Evolutionary conservation across 2,113 vertebrate species (phyloP), one percentile per base, ranked within the genome.

Genomic region (Pipa parva): DNA sequence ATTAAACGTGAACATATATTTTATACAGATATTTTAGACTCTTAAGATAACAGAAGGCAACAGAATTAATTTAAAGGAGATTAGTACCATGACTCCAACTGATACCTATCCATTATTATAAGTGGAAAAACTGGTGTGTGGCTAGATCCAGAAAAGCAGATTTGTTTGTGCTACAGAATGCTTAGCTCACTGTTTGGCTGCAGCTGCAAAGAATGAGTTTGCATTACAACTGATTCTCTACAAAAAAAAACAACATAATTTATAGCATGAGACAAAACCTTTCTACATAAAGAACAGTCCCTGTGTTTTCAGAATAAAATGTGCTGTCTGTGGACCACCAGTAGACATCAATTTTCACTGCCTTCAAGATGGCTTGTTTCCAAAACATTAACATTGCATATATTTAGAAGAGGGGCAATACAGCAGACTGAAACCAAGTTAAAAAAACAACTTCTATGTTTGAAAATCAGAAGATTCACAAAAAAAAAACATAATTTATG

Each of bases 71-170:
- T 6, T 10, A 31, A 31, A 31, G 10, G 29, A 10, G 10, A 31
- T 31, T 31, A 31, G 10, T 77, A 63, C 57, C 74, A 24, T n/a
- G 72, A 56, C 45, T 29, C 74, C 42, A 49, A 61, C 72, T 73
- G 65, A n/a, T n/a, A n/a, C n/a, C n/a, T n/a, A n/a, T n/a, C n/a
- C n/a, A n/a, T n/a, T n/a, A n/a, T n/a, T n/a, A n/a, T n/a, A n/a
- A n/a, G 24, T 28, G 13, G 11, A 21, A 62, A 33, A 39, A 59
- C 37, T 71, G 77, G 75, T 66, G 73, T 59, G 51, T 63, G 68
- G 77, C 75, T 77, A 75, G 73, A 63, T 71, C 42, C 17, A 2
- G 70, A 75, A 68, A 80, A 42, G 45, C 74, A 12, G 63, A 75
- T 54, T 71, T 55, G 13, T 42, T n/a, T 42, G 13, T 42, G 15